Evolutionary conservation across 2,888 invertebrate genomes (phyloP).

Genomic region (Himalopsyche kuldschensis): DNA sequence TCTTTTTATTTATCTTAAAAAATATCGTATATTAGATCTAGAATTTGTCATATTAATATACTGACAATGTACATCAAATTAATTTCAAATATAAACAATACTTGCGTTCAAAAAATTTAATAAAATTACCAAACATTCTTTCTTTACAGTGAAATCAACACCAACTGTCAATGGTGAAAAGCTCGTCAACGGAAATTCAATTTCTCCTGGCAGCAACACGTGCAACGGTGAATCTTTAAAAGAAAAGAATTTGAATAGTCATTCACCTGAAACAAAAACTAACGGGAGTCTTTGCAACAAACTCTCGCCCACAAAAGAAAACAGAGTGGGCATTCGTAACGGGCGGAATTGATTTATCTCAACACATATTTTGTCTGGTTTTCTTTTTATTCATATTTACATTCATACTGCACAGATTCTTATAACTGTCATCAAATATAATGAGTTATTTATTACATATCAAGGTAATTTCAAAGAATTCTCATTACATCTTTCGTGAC

Average conservation of each 20-base stretch:
- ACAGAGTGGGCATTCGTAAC: not conserved
- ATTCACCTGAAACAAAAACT: not conserved
- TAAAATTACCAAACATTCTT: not conserved
- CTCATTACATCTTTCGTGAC: not conserved
- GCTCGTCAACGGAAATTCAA: not conserved
- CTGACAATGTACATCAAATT: no score
- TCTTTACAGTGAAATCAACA: not conserved
- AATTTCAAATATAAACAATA: no score
- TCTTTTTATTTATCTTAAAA: no score
- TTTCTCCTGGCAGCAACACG: not conserved
- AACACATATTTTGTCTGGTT: not conserved
- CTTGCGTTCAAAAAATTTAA: no score
- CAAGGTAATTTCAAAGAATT: not conserved
- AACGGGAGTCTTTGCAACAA: not conserved
- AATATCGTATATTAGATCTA: no score
- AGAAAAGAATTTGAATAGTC: not conserved
- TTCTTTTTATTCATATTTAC: not conserved
- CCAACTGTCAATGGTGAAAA: not conserved
- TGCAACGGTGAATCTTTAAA: not conserved
- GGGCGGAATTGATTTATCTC: not conserved
- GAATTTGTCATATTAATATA: no score
- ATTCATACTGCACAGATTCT: not conserved
- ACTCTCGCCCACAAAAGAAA: not conserved
- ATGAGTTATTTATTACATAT: not conserved
- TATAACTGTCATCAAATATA: not conserved